A percentile compares a stretch with the other conserved stretches of the same genome.
Evolutionary conservation across 2,888 invertebrate species (phyloP).

Genomic region (Caenorhabditis afra): DNA sequence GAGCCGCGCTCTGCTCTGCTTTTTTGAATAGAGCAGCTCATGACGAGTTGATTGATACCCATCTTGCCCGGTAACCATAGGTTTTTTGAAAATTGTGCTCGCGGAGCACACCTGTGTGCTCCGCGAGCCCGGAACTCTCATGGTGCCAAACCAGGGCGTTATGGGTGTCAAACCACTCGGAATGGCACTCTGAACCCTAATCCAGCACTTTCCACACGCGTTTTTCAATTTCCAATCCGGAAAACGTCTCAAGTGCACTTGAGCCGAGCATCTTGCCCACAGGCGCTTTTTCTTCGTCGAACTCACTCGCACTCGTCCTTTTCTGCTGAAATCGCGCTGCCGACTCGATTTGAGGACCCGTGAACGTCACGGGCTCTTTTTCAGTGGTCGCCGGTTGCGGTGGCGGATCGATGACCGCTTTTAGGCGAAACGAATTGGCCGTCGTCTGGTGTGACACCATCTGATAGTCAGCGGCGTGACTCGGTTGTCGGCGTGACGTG

Average conservation of each 20-base stretch:
- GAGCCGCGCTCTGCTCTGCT: no score
- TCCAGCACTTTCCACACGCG: not conserved
- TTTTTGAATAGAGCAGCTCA: no score
- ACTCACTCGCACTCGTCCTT: slow-evolving; percentile 56
- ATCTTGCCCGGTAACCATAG: not conserved
- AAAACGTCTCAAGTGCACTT: not conserved
- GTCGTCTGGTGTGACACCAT: slow-evolving; percentile 5
- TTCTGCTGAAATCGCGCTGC: slow-evolving; percentile 21
- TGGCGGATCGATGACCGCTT: slow-evolving; percentile 38
- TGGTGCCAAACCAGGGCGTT: not conserved
- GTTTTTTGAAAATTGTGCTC: not conserved
- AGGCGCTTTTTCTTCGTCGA: not conserved
- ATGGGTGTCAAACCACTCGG: slow-evolving; percentile 1
- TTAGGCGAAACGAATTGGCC: not conserved
- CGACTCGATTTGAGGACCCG: slow-evolving; percentile 33
- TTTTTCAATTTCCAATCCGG: not conserved
- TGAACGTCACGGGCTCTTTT: not conserved
- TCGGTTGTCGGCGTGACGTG: slow-evolving; percentile 18
- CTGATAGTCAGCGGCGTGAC: not conserved
- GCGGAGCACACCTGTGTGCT: not conserved
- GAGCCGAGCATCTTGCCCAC: not conserved
- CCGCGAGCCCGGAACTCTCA: not conserved
- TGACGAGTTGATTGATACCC: not conserved
- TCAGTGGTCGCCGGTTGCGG: not conserved
- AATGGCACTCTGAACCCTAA: not conserved